These are phyloP conservation scores for Halichondria panicea DNA, from an alignment of 37 sponge, comb jelly and placozoan genomes.

Conservation along the genomic window DNA sequence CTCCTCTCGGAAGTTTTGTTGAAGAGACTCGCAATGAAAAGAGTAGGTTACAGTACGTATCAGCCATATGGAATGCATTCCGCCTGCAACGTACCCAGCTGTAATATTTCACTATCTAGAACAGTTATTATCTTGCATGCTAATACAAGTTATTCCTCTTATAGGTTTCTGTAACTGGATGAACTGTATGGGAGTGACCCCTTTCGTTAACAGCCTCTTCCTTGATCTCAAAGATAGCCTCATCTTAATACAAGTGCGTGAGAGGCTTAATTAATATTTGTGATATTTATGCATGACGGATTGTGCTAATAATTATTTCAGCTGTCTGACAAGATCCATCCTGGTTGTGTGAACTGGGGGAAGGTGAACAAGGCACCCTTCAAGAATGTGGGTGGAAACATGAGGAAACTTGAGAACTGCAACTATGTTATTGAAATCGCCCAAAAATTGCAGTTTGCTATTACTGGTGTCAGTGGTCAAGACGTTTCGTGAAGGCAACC, in stretches of 20 bases:
- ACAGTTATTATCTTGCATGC: background rate
- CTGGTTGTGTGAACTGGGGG: conserved; percentile 87
- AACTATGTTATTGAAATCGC: conserved; percentile 88
- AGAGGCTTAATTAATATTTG: too few relatives aligned
- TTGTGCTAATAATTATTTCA: too few relatives aligned
- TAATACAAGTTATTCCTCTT: background rate
- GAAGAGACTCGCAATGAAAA: conserved; percentile 91
- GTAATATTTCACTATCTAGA: background rate
- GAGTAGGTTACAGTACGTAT: conserved; percentile 69
- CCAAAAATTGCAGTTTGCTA: conserved; percentile 58
- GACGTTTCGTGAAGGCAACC: conserved; percentile 68
- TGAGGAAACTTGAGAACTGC: conserved; percentile 93
- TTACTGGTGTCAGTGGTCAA: conserved; percentile 67
- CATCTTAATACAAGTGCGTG: conserved; percentile 73
- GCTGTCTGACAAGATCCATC: conserved; percentile 91
- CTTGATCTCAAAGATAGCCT: conserved; percentile 80
- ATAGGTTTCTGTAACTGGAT: conserved; percentile 95
- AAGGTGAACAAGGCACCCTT: conserved; percentile 65
- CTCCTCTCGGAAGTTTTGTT: conserved; percentile 55
- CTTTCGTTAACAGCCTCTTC: conserved; percentile 85
- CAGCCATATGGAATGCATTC: background rate
- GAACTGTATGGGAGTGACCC: conserved; percentile 90
- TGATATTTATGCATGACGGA: too few relatives aligned
- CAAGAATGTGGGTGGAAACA: conserved; percentile 75
- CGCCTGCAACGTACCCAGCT: background rate